A percentile compares a stretch with the other conserved stretches of the same genome.
phyloP scores from a whole-genome alignment of 2,888 invertebrate species.

The Caenorhabditis sp. region DNA sequence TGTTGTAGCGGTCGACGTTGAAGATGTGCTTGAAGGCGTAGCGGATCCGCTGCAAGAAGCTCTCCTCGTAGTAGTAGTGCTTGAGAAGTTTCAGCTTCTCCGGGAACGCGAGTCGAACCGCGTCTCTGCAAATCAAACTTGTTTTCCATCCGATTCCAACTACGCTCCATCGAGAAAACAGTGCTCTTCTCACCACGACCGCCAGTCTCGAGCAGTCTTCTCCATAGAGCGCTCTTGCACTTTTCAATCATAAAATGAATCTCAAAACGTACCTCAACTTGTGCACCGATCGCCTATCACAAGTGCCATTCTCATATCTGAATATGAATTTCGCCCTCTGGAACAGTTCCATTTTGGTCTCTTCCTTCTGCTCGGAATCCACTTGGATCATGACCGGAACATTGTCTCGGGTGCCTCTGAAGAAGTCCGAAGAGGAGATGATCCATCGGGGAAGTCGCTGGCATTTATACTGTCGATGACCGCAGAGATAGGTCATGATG shows the following conservation, averaged over 20 bases:
- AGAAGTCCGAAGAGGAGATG: conserved; percentile 70
- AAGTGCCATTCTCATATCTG: conserved; percentile 63
- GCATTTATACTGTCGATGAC: conserved; percentile 65
- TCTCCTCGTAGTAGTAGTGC: conserved; percentile 40
- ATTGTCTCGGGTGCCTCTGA: conserved; percentile 62
- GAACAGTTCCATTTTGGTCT: conserved; percentile 68
- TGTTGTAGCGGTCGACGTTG: conserved; percentile 68
- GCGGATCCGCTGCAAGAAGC: conserved; percentile 26
- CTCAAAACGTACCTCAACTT: conserved; percentile 48
- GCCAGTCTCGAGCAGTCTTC: no score
- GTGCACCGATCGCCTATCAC: conserved; percentile 53
- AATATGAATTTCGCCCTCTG: conserved; percentile 65
- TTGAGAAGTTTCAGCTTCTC: conserved; percentile 36
- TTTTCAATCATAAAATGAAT: no score
- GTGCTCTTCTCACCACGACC: no score
- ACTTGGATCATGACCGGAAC: conserved; percentile 69
- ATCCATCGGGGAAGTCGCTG: conserved; percentile 63
- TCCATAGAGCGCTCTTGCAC: no score
- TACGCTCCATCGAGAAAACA: no score
- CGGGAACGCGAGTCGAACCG: conserved; percentile 49
- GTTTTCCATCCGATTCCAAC: no score
- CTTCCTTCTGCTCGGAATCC: conserved; percentile 35
- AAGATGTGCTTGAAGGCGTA: conserved; percentile 57
- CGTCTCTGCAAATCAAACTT: conserved; percentile 64
- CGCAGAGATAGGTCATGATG: conserved; percentile 74